Evolutionary conservation across 2,113 vertebrate genomes (phyloP).

Genomic region (Mormyrus lacerda): DNA sequence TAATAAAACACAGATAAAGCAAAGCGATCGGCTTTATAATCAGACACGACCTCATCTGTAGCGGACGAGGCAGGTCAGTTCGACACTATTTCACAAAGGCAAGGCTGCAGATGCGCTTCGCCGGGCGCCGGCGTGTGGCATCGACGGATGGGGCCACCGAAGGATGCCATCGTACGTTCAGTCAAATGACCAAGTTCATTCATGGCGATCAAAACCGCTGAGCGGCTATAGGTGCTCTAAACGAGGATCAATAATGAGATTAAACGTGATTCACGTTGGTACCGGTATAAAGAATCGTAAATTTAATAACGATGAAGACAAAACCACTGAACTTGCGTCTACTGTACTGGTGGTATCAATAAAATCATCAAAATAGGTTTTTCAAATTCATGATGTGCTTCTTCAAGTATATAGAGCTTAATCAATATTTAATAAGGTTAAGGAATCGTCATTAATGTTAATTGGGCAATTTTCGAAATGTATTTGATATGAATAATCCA

Average conservation of each 20-base stretch:
- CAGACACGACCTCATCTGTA: slow-evolving; percentile 19
- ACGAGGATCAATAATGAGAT: neutral
- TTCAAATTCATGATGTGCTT: neutral
- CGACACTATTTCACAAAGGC: slow-evolving; percentile 17
- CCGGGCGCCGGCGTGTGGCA: neutral
- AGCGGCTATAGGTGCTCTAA: neutral
- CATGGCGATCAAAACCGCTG: neutral
- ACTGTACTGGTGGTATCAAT: neutral
- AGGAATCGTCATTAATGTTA: neutral
- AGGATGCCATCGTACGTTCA: neutral
- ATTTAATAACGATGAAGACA: neutral
- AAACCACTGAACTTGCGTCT: neutral
- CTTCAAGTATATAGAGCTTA: neutral
- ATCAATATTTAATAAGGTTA: neutral
- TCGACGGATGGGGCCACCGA: neutral
- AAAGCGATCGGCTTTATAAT: slow-evolving; percentile 15
- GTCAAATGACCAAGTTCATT: neutral
- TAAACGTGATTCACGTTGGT: neutral
- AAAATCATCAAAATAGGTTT: neutral
- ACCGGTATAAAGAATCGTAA: neutral
- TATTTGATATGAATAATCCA: neutral
- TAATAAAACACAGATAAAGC: slow-evolving; percentile 40
- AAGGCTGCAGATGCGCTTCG: neutral
- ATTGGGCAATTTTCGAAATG: neutral
- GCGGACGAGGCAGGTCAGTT: slow-evolving; percentile 21